A percentile compares a stretch with the other conserved stretches of the same genome.
Evolutionary conservation across 2,888 invertebrate genomes (phyloP).

Genomic region (Calliopum simillimum): DNA sequence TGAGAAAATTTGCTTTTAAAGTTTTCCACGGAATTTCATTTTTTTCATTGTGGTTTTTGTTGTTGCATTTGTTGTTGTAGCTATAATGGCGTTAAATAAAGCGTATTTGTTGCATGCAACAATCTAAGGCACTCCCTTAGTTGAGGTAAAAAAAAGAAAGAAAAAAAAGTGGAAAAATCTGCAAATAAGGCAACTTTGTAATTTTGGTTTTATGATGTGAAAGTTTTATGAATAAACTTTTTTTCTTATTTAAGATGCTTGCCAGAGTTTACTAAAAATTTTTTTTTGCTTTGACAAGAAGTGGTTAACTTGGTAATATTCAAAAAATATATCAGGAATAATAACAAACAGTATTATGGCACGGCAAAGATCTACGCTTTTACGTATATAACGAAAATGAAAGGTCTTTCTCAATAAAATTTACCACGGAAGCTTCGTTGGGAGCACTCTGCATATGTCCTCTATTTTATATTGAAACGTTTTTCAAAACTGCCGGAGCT

Average conservation of each 20-base stretch:
- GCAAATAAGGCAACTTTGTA: constrained; percentile 19
- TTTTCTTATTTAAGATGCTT: neutral
- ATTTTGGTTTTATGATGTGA: constrained; percentile 22
- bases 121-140: neutral
- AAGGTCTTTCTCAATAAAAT: too few relatives aligned
- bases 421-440: too few relatives aligned
- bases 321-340: too few relatives aligned
- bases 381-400: too few relatives aligned
- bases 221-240: neutral
- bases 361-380: too few relatives aligned
- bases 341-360: too few relatives aligned
- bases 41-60: neutral
- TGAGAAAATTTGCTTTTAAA: constrained; percentile 6
- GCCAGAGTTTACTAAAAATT: too few relatives aligned
- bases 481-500: too few relatives aligned
- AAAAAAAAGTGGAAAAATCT: neutral
- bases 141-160: neutral
- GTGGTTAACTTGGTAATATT: too few relatives aligned
- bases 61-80: neutral
- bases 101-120: constrained; percentile 29
- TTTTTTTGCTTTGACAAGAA: too few relatives aligned
- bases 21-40: constrained; percentile 16
- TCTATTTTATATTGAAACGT: too few relatives aligned
- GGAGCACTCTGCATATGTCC: too few relatives aligned
- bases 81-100: constrained; percentile 23